Evolutionary conservation across 2,113 vertebrate species (phyloP), one percentile per base, ranked within the genome.

Genomic region (Noctilio leporinus): DNA sequence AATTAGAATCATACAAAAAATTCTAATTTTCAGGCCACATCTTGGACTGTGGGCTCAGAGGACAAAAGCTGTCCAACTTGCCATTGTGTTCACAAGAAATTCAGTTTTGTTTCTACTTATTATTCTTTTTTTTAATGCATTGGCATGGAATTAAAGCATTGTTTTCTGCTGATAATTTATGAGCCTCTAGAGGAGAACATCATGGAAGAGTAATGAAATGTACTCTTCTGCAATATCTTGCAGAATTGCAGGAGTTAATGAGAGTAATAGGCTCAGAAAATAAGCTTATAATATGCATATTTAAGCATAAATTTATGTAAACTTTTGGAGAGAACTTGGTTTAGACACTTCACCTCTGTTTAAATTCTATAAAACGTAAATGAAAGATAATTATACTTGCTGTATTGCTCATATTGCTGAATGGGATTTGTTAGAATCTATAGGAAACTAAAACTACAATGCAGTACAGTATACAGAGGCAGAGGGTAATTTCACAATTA

Each of bases 121-220:
- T 86, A 65, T 72, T 82, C 19, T 82, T 65, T 86, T 35, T 67
- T 35, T 43, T 15, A 69, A 43, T 43, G 14, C 10, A 59, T 45
- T 86, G 35, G 6, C 38, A 45, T 78, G 8, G 33, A 47, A 83
- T 80, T 94, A 94, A 96, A 89, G 28, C 51, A 16, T 69, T 86
- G 40, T 91, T 93, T 94, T 94, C 28, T 96, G 28, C 16, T 55
- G 17, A 78, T 55, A 55, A 43, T 83, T 83, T 75, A 51, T 81
- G 81, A 90, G 17, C 10, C 49, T 76, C 20, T 57, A 84, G 89
- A 77, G 78, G 82, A 88, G 30, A 92, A 77, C 55, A 85, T 80
- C 65, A 62, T 51, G 72, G 35, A 93, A 93, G 69, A 92, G 19
- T 75, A 87, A 95, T 67, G 40, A 76, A 89, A 86, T 59, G 4